phyloP scores from a whole-genome alignment of 2,113 vertebrate genomes.

The Tylochromis polylepis region DNA sequence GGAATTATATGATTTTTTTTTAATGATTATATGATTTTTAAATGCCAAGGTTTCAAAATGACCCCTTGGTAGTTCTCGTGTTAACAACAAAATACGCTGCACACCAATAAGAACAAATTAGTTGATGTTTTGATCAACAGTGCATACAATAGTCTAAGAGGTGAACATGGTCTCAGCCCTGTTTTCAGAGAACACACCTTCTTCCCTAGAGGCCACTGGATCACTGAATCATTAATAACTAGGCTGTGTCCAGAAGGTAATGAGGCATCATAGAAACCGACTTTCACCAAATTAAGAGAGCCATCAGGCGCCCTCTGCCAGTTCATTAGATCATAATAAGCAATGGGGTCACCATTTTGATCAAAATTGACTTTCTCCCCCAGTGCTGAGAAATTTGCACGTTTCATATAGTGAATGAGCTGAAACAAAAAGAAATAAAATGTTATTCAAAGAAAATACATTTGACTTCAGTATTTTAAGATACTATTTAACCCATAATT shows the following conservation, averaged over 20 bases:
- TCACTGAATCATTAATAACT: constrained; percentile 57
- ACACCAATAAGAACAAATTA: neutral
- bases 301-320: constrained; percentile 63
- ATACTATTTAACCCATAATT: neutral
- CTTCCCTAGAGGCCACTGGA: constrained; percentile 63
- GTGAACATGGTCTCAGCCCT: constrained; percentile 30
- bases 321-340: constrained; percentile 74
- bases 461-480: neutral
- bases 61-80: neutral
- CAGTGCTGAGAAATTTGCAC: constrained; percentile 50
- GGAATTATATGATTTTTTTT: neutral
- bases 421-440: neutral
- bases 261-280: constrained; percentile 70
- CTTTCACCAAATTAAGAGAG: constrained; percentile 57
- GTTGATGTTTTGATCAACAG: constrained; percentile 16
- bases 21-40: neutral
- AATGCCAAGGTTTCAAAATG: neutral
- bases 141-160: constrained; percentile 37
- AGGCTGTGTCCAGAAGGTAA: constrained; percentile 36
- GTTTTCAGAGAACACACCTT: constrained; percentile 63
- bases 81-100: neutral
- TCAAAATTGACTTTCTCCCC: constrained; percentile 69
- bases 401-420: constrained; percentile 69
- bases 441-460: neutral
- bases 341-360: constrained; percentile 70